These are phyloP conservation scores for Incurvaria masculella DNA, from an alignment of 2,888 invertebrate species.

Conservation along the genomic window DNA sequence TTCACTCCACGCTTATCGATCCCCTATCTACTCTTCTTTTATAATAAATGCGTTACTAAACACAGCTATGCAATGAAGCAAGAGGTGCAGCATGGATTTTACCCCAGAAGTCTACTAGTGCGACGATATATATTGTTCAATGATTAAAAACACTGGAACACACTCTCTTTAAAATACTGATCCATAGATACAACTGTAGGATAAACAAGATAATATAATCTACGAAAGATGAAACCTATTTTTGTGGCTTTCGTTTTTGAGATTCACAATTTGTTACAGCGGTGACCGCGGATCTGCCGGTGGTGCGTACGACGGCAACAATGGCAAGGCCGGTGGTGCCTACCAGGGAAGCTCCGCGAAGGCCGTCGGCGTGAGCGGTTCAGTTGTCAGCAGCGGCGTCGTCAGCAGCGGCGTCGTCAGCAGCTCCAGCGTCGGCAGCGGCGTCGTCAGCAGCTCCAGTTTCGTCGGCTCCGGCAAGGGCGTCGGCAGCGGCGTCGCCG, in stretches of 20 bases:
- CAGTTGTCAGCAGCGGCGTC: slow-evolving; percentile 6
- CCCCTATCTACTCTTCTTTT: no score
- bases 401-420: slow-evolving; percentile 1
- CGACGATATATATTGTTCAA: no score
- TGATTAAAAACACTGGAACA: no score
- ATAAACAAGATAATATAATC: no score
- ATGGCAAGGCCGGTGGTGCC: background rate
- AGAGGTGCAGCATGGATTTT: no score
- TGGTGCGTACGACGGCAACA: slow-evolving; percentile 20
- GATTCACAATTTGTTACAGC: slow-evolving; percentile 13
- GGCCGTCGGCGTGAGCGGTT: slow-evolving; percentile 4
- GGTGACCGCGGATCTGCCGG: slow-evolving; percentile 26
- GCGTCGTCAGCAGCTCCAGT: background rate
- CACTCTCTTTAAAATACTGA: no score
- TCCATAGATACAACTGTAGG: slow-evolving; percentile 9
- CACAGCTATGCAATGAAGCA: no score
- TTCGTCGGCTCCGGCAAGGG: background rate
- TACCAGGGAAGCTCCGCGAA: slow-evolving; percentile 8
- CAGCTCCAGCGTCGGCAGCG: slow-evolving; percentile 6
- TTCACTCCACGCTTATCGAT: no score
- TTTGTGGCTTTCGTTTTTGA: background rate
- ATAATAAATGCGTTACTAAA: no score
- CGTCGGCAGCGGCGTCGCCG: background rate
- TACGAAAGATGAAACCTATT: background rate
- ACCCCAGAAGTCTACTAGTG: no score